Conservation (phyloP, 2,113 vertebrate species). For the Miniopterus natalensis region DNA sequence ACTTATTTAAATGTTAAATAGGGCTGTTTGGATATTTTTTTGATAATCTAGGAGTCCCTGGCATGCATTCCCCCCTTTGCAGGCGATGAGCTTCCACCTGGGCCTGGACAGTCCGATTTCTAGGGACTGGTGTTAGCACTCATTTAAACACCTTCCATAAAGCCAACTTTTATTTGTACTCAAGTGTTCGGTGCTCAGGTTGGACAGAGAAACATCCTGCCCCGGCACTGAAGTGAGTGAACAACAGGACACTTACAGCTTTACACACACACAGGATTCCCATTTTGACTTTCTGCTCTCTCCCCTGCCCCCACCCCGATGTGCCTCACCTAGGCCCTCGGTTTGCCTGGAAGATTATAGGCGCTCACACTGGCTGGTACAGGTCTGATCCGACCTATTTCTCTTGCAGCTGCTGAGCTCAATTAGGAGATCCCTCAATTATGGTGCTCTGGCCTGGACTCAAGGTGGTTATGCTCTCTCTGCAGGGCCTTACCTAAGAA, state of each 20-base stretch:
- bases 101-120: slow-evolving; percentile 80
- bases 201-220: slow-evolving; percentile 84
- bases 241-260: slow-evolving; percentile 71
- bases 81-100: slow-evolving; percentile 82
- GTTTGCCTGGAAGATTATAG: background rate
- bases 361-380: background rate
- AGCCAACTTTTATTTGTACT: slow-evolving; percentile 82
- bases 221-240: slow-evolving; percentile 77
- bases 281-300: background rate
- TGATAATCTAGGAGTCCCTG: slow-evolving; percentile 77
- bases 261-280: slow-evolving; percentile 70
- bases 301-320: background rate
- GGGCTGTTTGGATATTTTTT: slow-evolving; percentile 80
- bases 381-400: slow-evolving; percentile 44
- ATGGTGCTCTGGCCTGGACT: background rate
- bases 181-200: slow-evolving; percentile 82
- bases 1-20: slow-evolving; percentile 84
- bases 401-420: background rate
- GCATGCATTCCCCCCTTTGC: slow-evolving; percentile 78
- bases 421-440: background rate
- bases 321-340: background rate
- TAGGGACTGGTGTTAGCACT: slow-evolving; percentile 81
- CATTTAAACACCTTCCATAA: slow-evolving; percentile 81
- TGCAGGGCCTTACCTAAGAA: background rate
- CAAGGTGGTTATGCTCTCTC: background rate